These are phyloP conservation scores for Sebastes steindachneri DNA, from an alignment of 2,797 vertebrate genomes.

Conservation along the genomic window DNA sequence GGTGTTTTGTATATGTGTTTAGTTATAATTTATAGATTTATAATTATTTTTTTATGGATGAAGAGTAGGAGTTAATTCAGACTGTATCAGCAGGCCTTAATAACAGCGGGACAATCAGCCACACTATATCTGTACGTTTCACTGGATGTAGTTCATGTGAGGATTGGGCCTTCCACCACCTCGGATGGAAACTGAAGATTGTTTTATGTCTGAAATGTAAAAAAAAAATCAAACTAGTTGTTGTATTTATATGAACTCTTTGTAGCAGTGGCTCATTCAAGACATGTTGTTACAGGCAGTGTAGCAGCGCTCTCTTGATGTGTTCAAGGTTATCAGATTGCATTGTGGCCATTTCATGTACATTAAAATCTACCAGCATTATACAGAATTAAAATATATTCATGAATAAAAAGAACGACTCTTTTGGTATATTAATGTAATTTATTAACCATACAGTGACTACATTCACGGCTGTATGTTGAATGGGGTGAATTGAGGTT, in stretches of 20 bases:
- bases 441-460: neutral
- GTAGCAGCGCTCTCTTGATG: neutral
- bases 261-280: neutral
- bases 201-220: slow-evolving; percentile 19
- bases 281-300: slow-evolving; percentile 18
- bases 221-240: slow-evolving; percentile 10
- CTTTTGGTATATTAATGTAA: neutral
- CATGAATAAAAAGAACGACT: slow-evolving; percentile 4
- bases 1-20: slow-evolving; percentile 46
- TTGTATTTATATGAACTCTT: slow-evolving; percentile 38
- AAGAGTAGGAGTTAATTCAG: slow-evolving; percentile 18
- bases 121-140: neutral
- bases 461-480: neutral
- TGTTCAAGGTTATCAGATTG: neutral
- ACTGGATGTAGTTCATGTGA: neutral
- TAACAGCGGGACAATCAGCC: slow-evolving; percentile 60
- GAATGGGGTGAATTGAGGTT: neutral
- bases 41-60: slow-evolving; percentile 47
- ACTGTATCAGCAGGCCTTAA: slow-evolving; percentile 23
- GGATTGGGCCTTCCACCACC: neutral
- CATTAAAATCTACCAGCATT: slow-evolving; percentile 39
- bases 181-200: slow-evolving; percentile 4
- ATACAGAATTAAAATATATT: slow-evolving; percentile 65
- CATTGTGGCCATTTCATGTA: slow-evolving; percentile 12
- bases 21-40: slow-evolving; percentile 59